Evolutionary conservation across 2,113 vertebrate species (phyloP), one percentile per base, ranked within the genome.

Genomic region (Amphiprion percula): DNA sequence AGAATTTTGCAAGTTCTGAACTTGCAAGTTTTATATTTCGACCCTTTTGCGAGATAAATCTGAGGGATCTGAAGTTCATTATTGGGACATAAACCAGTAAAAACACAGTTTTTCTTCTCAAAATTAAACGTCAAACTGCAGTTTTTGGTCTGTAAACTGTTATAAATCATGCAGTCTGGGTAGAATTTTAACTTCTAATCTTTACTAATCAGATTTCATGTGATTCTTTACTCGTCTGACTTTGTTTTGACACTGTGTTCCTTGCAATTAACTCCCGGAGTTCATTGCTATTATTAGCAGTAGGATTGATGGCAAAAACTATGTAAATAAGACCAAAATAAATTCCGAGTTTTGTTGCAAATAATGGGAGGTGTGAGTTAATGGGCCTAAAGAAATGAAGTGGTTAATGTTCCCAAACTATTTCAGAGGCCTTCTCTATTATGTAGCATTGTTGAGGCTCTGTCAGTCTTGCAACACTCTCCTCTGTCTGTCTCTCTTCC

Each of bases 391-490:
- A 78, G 58, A 70, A 74, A 12, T 54, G 61, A 83, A 79, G 37
- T 52, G 75, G 82, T 87, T 90, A 84, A 86, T 81, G 71, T 66
- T 62, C 53, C 60, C 21, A 68, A 76, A 80, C 65, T 68, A 74
- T 68, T 81, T 77, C 49, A 50, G 60, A 82, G 71, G 53, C 70
- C 79, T 77, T 68, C 69, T 88, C 82, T 72, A 87, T 91, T 90
- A 79, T 87, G 74, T 70, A 63, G 19, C 72, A 79, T 89, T 90
- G 87, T 91, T 84, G 79, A 60, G 81, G 37, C 74, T 84, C 80
- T 70, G 75, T 87, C 84, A 75, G 72, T 84, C 82, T 86, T n/a
- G n/a, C 64, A 56, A 37, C 68, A 39, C 52, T 79, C 83, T 73
- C 78, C 70, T 81, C 87, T 65, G 60, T 83, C 86, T 61, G 58